Evolutionary conservation across 2,113 vertebrate genomes (phyloP).

Genomic region (Mirounga angustirostris): DNA sequence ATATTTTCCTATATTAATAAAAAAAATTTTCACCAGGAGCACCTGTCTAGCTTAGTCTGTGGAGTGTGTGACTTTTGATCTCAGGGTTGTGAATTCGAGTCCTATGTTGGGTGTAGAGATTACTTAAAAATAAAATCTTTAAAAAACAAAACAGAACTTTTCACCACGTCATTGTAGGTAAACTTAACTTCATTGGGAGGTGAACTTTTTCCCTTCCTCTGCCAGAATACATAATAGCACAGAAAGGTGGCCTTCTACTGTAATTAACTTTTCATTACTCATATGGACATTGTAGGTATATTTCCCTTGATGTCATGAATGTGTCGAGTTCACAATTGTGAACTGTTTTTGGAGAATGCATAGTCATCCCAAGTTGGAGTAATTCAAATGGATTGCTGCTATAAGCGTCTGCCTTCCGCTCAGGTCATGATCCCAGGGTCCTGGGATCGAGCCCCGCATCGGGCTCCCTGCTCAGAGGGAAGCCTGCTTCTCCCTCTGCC

Average conservation of each 20-base stretch:
- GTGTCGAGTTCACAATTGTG: background rate
- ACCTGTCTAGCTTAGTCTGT: no score
- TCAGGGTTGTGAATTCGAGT: no score
- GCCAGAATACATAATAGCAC: background rate
- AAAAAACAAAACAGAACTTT: background rate
- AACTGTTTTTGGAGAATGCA: background rate
- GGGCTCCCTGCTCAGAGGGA: no score
- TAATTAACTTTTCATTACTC: background rate
- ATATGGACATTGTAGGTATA: background rate
- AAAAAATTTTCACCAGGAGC: background rate
- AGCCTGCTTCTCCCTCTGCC: no score
- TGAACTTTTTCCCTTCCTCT: conserved; percentile 13
- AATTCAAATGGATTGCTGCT: background rate
- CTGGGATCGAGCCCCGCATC: no score
- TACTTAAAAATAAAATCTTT: no score
- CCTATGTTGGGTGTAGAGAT: no score
- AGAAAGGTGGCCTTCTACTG: background rate
- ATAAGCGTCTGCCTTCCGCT: background rate
- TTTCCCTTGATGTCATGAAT: background rate
- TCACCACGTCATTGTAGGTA: background rate
- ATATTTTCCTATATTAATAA: conserved; percentile 2
- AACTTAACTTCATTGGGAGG: background rate
- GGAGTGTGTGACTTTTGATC: no score
- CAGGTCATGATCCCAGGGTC: no score
- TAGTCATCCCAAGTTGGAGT: background rate